Evolutionary conservation across 2,888 invertebrate species (phyloP).

Genomic region (Labia minor): DNA sequence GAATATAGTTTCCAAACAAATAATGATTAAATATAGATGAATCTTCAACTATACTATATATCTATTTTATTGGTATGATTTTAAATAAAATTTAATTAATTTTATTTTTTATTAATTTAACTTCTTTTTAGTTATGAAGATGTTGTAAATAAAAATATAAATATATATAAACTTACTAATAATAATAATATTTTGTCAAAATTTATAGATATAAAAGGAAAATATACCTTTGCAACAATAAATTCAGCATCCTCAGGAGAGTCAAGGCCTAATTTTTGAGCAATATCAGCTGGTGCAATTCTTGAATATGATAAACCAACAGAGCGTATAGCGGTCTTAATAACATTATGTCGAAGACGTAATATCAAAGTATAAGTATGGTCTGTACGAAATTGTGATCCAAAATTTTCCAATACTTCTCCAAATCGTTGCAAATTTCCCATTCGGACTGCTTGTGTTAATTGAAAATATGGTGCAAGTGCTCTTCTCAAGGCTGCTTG

Average conservation of each 20-base stretch:
- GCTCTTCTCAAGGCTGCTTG: conserved; percentile 81
- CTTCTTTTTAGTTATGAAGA: too few species aligned
- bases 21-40: neutral
- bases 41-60: neutral
- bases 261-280: conserved; percentile 83
- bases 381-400: conserved; percentile 83
- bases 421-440: conserved; percentile 92
- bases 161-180: too few species aligned
- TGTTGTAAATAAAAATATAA: too few species aligned
- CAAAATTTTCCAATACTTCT: conserved; percentile 82
- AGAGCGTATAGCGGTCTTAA: conserved; percentile 93
- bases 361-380: conserved; percentile 93
- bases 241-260: conserved; percentile 98
- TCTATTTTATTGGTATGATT: too few species aligned
- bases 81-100: too few species aligned
- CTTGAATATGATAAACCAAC: conserved; percentile 94
- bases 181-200: too few species aligned
- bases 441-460: conserved; percentile 91
- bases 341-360: conserved; percentile 94
- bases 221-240: conserved; percentile 73
- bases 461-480: conserved; percentile 88
- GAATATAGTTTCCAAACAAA: neutral
- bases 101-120: too few species aligned
- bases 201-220: too few species aligned
- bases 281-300: conserved; percentile 90